phyloP scores from a whole-genome alignment of 2,888 invertebrate genomes.

The Acleris holmiana region DNA sequence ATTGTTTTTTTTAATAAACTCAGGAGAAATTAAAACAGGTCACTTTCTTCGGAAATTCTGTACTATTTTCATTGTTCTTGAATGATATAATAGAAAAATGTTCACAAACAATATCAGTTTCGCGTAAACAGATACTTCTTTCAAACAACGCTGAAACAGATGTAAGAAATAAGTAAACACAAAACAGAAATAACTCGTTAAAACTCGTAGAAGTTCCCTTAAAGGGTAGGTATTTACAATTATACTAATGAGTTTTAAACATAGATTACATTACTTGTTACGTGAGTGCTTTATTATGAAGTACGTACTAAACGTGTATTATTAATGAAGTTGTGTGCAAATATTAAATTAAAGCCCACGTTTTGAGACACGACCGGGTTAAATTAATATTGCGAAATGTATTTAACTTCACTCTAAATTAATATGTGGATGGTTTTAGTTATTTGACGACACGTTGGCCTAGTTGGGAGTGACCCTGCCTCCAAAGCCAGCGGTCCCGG shows the following conservation, averaged over 20 bases:
- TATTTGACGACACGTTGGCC: too few species aligned
- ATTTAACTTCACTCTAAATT: too few species aligned
- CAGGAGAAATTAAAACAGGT: too few species aligned
- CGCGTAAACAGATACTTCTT: slow-evolving; percentile 1
- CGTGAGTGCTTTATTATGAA: neutral
- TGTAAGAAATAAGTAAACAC: slow-evolving; percentile 1
- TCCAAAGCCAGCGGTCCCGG: too few species aligned
- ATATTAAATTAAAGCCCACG: slow-evolving; percentile 8
- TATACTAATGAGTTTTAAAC: slow-evolving; percentile 18
- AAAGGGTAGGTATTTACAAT: slow-evolving; percentile 10
- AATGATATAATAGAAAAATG: too few species aligned
- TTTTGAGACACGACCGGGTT: slow-evolving; percentile 7
- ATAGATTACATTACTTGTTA: neutral
- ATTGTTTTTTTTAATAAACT: too few species aligned
- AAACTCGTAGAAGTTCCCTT: slow-evolving; percentile 10
- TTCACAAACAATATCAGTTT: slow-evolving; percentile 7
- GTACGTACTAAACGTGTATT: neutral
- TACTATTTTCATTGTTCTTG: too few species aligned
- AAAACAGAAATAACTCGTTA: slow-evolving; percentile 18
- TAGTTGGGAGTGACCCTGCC: too few species aligned
- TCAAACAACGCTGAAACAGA: slow-evolving; percentile 8
- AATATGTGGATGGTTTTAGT: too few species aligned
- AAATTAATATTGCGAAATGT: slow-evolving; percentile 1
- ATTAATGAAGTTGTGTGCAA: neutral
- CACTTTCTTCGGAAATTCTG: too few species aligned